Percentiles rank a stretch among this genome's conserved stretches.
These are phyloP conservation scores for Barypeithes pellucidus DNA, from an alignment of 2,888 invertebrate genomes.

Conservation along the genomic window DNA sequence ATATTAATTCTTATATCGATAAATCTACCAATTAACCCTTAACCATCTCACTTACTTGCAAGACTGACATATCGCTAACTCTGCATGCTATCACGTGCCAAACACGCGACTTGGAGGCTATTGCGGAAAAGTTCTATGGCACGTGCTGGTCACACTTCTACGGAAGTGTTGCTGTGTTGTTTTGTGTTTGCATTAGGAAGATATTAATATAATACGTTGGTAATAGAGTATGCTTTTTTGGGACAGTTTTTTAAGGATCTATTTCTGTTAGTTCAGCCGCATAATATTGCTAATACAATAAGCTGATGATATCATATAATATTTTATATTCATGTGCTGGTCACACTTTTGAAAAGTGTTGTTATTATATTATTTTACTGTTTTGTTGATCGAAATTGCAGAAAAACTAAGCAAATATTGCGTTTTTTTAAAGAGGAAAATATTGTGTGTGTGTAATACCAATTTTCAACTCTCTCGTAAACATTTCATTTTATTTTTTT, in stretches of 20 bases:
- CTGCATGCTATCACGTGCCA: slow-evolving; percentile 7
- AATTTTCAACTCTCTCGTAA: too few relatives aligned
- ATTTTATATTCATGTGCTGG: not conserved
- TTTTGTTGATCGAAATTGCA: too few relatives aligned
- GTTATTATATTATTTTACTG: too few relatives aligned
- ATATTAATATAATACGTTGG: slow-evolving; percentile 6
- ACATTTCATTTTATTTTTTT: too few relatives aligned
- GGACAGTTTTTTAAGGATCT: slow-evolving; percentile 15
- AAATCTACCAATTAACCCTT: not conserved
- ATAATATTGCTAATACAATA: not conserved
- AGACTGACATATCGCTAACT: not conserved
- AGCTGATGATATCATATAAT: not conserved
- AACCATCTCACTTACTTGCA: not conserved
- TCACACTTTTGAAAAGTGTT: slow-evolving; percentile 6
- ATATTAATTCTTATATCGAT: not conserved
- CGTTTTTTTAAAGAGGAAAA: too few relatives aligned
- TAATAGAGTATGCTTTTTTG: not conserved
- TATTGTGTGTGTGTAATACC: too few relatives aligned
- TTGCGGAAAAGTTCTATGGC: slow-evolving; percentile 10
- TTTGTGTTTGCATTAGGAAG: slow-evolving; percentile 11
- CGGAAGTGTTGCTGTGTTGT: slow-evolving; percentile 25
- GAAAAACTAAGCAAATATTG: too few relatives aligned
- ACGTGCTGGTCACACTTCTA: slow-evolving; percentile 38
- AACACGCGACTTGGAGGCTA: slow-evolving; percentile 18
- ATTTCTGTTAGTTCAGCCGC: not conserved